Base-by-base conservation (phyloP, 2,797 vertebrate genomes). In the Amniataba percoides region DNA sequence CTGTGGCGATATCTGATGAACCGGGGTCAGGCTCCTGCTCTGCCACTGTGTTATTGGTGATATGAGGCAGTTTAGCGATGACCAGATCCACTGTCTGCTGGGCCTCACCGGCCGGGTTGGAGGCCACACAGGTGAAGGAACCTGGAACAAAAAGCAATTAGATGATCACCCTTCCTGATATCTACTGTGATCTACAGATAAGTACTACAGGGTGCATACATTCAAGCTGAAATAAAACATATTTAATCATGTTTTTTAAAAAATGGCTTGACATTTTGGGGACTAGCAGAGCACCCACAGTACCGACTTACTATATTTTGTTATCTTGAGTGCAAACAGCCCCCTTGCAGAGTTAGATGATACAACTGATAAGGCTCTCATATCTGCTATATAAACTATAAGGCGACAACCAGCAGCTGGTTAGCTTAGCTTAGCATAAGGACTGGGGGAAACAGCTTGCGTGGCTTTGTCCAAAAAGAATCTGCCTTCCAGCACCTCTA, bases 1-100 rank as follows among this genome's bases (percentile, higher is more conserved):
- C 98, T 0, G 98, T 99, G 42, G 98, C 98, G 75, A 99, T 99
- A 85, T 99, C 98, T 5, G 98, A 99, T 51, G 97, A 99, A 16
- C 98, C 98, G 0, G 98, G 98, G 84, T 99, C 97, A 0, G 96
- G 96, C 89, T 98, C 97, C 0, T 96, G 96, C 88, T 98, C 97
- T 40, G 96, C 93, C 10, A 96, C 93, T 0, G 98, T 99, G 93
- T 95, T 97, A 88, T 99, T 99, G 71, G 96, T 93, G 88, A 99
- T 91, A 85, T 99, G 98, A 12, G 98, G 98, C 61, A 99, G 97
- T 74, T 99, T 99, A 75, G 97, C 96, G 55, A 99, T 99, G 86
- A 97, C 94, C 81, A 99, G 95, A 39, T 97, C 96, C 92, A 99
- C 97, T 0, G 86, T 97, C 91, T 98, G 96, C 21, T 98, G 98